Base-by-base conservation (phyloP, 2,113 vertebrate genomes). In the Carassius gibelio region DNA sequence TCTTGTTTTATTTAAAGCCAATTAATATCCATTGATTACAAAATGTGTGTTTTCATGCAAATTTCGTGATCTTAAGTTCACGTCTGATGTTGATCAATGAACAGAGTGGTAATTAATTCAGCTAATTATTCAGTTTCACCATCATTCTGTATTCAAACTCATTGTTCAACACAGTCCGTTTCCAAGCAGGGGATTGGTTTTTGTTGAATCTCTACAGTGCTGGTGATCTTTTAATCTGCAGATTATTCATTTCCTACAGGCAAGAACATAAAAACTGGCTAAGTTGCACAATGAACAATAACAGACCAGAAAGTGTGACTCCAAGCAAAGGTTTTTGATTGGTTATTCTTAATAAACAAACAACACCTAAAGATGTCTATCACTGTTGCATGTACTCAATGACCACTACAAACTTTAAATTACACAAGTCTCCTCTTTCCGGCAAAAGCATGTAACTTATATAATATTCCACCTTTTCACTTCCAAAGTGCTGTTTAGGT, bases 11-110 rank as follows among this genome's bases (percentile, higher is more conserved):
- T 42, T 90, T 21, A 13, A 48, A 45, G 83, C 61, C 78, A 88
- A 90, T 92, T 92, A 90, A 92, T 91, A 88, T 85, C 89, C 71
- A 82, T 86, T 92, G 93, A 93, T 93, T 92, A 89, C 89, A 87
- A 86, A 88, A 86, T 89, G 85, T 89, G 85, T 88, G 84, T 86
- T 75, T 79, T 23, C 81, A 87, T 89, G 86, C 82, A 89, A 81
- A 90, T 92, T 86, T 86, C 74, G 88, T 85, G 83, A 87, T 87
- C 85, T 91, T 88, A 88, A 83, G 85, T 89, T 88, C 83, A 77
- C 78, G 89, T 90, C 89, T 74, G 45, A 82, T 82, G 71, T 84
- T 17, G 76, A 81, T 77, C 81, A 86, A 84, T 88, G 83, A 83
- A 55, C 69, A 55, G 84, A 68, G 64, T 81, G 45, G 81, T 86